These are phyloP conservation scores for Epicauta chinensis DNA, from an alignment of 1,140 invertebrate genomes.

Conservation along the genomic window DNA sequence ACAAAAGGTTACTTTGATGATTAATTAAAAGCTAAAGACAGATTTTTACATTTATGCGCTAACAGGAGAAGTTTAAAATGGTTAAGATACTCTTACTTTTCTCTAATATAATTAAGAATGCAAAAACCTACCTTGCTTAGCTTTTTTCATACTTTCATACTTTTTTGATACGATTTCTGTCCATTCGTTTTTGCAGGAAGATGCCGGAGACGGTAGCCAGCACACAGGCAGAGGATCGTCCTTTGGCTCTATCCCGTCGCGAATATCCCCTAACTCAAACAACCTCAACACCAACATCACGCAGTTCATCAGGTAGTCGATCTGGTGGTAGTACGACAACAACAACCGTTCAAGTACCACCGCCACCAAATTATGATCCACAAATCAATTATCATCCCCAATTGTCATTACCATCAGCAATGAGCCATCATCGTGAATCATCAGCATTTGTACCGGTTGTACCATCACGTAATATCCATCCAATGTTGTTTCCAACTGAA, in stretches of 20 bases:
- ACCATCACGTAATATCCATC: conserved; percentile 62
- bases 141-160: not conserved
- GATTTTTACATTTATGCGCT: no score
- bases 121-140: no score
- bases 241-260: conserved; percentile 29
- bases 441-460: conserved; percentile 80
- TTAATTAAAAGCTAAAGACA: no score
- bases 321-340: no score
- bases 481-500: conserved; percentile 59
- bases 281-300: conserved; percentile 1
- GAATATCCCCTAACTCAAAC: conserved; percentile 26
- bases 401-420: conserved; percentile 42
- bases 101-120: no score
- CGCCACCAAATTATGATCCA: conserved; percentile 53
- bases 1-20: no score
- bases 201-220: conserved; percentile 33
- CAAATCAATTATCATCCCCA: conserved; percentile 65
- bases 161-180: not conserved
- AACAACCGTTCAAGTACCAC: conserved; percentile 35
- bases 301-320: conserved; percentile 46
- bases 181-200: conserved; percentile 9
- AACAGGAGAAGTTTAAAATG: no score
- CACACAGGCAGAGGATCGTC: conserved; percentile 28
- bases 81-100: no score
- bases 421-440: conserved; percentile 58